Evolutionary conservation across 2,797 vertebrate species (phyloP).

Genomic region (Acanthurus tractus): DNA sequence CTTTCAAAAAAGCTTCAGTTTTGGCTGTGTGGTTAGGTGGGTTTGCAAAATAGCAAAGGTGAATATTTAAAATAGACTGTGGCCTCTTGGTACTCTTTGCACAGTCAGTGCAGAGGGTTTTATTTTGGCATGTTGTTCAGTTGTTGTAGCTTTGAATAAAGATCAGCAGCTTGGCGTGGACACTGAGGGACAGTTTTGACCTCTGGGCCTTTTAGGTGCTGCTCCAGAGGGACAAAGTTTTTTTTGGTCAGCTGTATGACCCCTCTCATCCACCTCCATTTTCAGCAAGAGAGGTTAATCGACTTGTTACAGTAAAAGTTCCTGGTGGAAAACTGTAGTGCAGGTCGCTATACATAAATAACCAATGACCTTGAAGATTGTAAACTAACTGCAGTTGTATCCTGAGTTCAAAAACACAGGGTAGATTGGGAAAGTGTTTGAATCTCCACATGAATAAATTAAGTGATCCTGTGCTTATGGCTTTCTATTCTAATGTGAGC

Average conservation of each 20-base stretch:
- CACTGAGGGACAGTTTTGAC: conserved; percentile 61
- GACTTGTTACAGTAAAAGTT: conserved; percentile 58
- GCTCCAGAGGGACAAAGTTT: conserved; percentile 40
- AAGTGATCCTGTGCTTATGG: too few species aligned
- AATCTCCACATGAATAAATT: too few species aligned
- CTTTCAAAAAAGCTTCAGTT: conserved; percentile 9
- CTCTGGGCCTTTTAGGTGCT: conserved; percentile 57
- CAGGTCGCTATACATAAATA: conserved; percentile 63
- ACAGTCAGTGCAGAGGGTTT: conserved; percentile 44
- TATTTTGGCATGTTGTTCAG: conserved; percentile 72
- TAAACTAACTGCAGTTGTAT: conserved; percentile 3
- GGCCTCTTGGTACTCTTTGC: conserved; percentile 39
- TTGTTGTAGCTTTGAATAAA: conserved; percentile 77
- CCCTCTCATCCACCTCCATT: conserved; percentile 48
- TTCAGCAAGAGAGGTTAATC: conserved; percentile 68
- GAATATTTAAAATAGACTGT: conserved; percentile 49
- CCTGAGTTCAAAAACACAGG: too few species aligned
- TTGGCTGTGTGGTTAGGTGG: background rate
- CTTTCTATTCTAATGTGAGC: too few species aligned
- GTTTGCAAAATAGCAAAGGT: conserved; percentile 30
- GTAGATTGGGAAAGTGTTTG: too few species aligned
- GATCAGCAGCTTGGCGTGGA: conserved; percentile 47
- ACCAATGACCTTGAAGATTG: conserved; percentile 50
- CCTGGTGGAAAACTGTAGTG: conserved; percentile 43
- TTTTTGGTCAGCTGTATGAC: conserved; percentile 40